A percentile compares a stretch with the other conserved stretches of the same genome.
These are phyloP conservation scores for Sebastes matsubarae DNA, from an alignment of 2,797 vertebrate species.

Conservation along the genomic window DNA sequence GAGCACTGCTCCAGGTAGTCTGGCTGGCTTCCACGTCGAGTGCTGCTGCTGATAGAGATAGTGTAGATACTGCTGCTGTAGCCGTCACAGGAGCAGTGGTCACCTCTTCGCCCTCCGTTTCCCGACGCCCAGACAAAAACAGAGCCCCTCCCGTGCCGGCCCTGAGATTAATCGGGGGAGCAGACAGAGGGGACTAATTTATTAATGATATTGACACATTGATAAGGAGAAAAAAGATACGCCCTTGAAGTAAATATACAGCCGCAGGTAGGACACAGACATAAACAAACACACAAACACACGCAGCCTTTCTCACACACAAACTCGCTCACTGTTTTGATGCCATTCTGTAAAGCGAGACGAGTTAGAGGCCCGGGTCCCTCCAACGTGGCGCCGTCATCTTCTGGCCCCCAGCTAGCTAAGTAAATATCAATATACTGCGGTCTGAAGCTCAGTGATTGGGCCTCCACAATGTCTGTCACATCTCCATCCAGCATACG, in stretches of 20 bases:
- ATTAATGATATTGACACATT: slow-evolving; percentile 48
- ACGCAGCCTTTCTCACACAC: background rate
- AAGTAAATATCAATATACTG: slow-evolving; percentile 95
- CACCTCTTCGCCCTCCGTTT: slow-evolving; percentile 90
- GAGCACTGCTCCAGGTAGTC: slow-evolving; percentile 92
- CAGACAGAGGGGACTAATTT: slow-evolving; percentile 32
- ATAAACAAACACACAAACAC: slow-evolving; percentile 28
- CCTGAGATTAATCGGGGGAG: slow-evolving; percentile 57
- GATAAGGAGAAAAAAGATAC: slow-evolving; percentile 25
- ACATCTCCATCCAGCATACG: slow-evolving; percentile 95
- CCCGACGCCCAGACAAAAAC: slow-evolving; percentile 97
- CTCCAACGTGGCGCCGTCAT: slow-evolving; percentile 93
- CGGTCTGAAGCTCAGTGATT: slow-evolving; percentile 90
- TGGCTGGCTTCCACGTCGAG: slow-evolving; percentile 84
- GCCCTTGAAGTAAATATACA: slow-evolving; percentile 44
- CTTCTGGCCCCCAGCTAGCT: slow-evolving; percentile 95
- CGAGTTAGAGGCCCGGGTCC: slow-evolving; percentile 92
- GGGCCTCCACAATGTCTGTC: slow-evolving; percentile 94
- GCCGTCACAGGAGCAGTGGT: slow-evolving; percentile 96
- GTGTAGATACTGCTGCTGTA: slow-evolving; percentile 97
- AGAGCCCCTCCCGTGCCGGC: slow-evolving; percentile 91
- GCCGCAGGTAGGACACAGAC: slow-evolving; percentile 20
- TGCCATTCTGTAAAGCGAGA: slow-evolving; percentile 89
- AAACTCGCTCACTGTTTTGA: slow-evolving; percentile 76
- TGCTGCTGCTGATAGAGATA: slow-evolving; percentile 92